Percentiles rank a stretch among this genome's conserved stretches.
These are phyloP conservation scores for Epizoanthus scotinus DNA, from an alignment of 92 coral and sea anemone genomes.

Conservation along the genomic window DNA sequence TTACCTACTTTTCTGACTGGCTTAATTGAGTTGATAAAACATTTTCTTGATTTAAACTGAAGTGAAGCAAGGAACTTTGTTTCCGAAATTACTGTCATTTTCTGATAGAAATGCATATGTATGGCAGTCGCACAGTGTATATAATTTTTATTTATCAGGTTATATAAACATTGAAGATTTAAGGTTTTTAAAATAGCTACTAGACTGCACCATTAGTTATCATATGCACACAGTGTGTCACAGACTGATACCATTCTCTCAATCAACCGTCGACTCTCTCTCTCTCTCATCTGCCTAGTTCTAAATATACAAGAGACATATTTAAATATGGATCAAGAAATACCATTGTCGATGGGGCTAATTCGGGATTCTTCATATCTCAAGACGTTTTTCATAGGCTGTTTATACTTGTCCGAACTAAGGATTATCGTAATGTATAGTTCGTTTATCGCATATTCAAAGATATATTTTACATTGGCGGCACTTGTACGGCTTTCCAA, in stretches of 20 bases:
- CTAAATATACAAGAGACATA: neutral
- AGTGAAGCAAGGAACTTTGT: neutral
- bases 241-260: neutral
- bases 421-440: neutral
- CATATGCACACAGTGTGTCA: too few relatives aligned
- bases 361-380: conserved; percentile 1
- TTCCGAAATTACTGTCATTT: neutral
- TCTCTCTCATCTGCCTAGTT: neutral
- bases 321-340: conserved; percentile 7
- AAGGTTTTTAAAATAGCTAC: neutral
- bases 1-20: neutral
- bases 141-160: neutral
- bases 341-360: neutral
- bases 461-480: neutral
- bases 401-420: neutral
- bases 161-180: neutral
- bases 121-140: too few relatives aligned
- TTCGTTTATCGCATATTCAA: neutral
- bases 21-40: neutral
- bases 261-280: neutral
- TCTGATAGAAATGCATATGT: too few relatives aligned
- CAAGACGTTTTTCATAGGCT: neutral
- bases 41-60: neutral
- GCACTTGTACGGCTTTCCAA: neutral
- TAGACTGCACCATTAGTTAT: neutral